Base-by-base conservation (phyloP, 2,888 invertebrate genomes). In the Danaus chrysippus region DNA sequence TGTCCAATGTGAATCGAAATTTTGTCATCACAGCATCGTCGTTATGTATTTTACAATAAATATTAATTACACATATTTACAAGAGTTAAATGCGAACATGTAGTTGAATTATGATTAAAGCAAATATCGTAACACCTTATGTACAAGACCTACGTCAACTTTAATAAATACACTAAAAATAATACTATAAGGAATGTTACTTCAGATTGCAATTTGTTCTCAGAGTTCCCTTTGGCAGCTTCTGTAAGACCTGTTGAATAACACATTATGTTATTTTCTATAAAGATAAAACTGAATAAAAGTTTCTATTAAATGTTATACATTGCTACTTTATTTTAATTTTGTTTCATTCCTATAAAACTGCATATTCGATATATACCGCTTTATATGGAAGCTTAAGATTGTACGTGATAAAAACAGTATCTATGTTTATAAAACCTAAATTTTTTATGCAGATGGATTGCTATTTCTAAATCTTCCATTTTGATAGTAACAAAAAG, bases 231-330 rank as follows among this genome's bases (percentile, higher is more conserved):
- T 71, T 89, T 90, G 0, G 87, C 88, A 0, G 83, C 83, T 75
- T 89, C 90, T 1, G 90, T 90, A 0, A 90, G 81, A 82, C 90
- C 90, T 90, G 85, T 13, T 55, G 41, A 61, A 70, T 64, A 56
- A 54, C 42, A 54, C 44, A 57, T 43, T n/a, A 17, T 15, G 44
- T 60, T n/a, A 44, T 12, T 44, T 44, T 44, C 11, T 13, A 44
- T 44, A 44, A 44, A 44, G 13, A 12, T 12, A n/a, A 12, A 44
- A 46, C 13, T 13, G 3, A 13, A 46, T 46, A 13, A 15, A 46
- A 5, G 2, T 46, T 5, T 34, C 23, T 34, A 34, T 34, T 34
- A 34, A 34, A 34, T 34, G 6, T 34, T 6, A 34, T 34, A 34
- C 6, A 3, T 3, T 34, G 3, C 23, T 34, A 6, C 6, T 34